Evolutionary conservation across 1,140 invertebrate species (phyloP).

Genomic region (Drosophila mayri): DNA sequence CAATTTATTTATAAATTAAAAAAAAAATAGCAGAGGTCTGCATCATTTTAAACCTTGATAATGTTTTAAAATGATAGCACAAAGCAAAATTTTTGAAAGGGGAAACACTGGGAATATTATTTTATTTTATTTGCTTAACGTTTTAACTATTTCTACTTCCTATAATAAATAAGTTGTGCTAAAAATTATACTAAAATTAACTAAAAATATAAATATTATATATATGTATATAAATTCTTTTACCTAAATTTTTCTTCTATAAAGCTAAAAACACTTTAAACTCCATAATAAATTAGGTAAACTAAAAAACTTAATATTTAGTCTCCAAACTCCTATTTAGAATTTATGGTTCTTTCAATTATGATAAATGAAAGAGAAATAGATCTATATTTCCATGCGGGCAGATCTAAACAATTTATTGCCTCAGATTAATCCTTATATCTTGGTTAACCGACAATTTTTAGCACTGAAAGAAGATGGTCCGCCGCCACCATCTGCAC

Average conservation of each 20-base stretch:
- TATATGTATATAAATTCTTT: too few relatives aligned
- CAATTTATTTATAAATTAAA: slow-evolving; percentile 55
- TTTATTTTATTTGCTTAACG: too few relatives aligned
- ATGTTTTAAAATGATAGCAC: not conserved
- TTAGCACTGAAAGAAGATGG: slow-evolving; percentile 18
- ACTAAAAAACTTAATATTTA: not conserved
- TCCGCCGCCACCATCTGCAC: slow-evolving; percentile 1
- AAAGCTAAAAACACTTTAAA: not conserved
- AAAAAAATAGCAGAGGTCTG: slow-evolving; percentile 9
- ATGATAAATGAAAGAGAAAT: slow-evolving; percentile 20
- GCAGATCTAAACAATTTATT: slow-evolving; percentile 2
- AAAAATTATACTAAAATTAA: too few relatives aligned
- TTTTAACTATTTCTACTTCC: too few relatives aligned
- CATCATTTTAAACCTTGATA: not conserved
- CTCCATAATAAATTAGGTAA: not conserved
- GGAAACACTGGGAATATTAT: not conserved
- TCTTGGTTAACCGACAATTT: slow-evolving; percentile 1
- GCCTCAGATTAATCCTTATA: not conserved
- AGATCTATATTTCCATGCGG: slow-evolving; percentile 29
- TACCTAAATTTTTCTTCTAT: not conserved
- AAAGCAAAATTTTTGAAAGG: not conserved
- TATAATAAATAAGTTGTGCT: too few relatives aligned
- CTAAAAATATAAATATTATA: too few relatives aligned
- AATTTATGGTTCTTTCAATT: slow-evolving; percentile 33
- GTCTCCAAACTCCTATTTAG: slow-evolving; percentile 22